A percentile compares a stretch with the other conserved stretches of the same genome.
Evolutionary conservation across 2,888 invertebrate genomes (phyloP).

Genomic region (Polymixis flavicincta): DNA sequence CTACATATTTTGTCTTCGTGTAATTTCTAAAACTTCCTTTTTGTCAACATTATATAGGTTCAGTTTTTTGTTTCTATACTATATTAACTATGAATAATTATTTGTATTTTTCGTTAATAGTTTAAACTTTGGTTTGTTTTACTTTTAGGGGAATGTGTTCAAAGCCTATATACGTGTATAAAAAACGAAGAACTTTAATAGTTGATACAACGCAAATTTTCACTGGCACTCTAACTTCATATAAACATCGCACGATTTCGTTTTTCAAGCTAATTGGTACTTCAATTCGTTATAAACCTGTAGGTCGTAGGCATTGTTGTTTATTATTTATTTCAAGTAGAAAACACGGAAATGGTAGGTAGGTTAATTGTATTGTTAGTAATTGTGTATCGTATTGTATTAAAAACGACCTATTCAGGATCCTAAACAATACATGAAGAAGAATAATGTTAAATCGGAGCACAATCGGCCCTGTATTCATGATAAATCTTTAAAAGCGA

Average conservation of each 20-base stretch:
- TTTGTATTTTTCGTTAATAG: too few species aligned
- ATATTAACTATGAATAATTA: not conserved
- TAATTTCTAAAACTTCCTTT: too few species aligned
- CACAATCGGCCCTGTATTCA: too few species aligned
- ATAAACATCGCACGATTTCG: slow-evolving; percentile 28
- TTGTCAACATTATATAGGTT: not conserved
- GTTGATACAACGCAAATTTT: not conserved
- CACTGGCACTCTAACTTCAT: slow-evolving; percentile 23
- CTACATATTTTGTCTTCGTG: not conserved
- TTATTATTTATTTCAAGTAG: not conserved
- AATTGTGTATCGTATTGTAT: not conserved
- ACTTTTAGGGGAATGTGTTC: not conserved
- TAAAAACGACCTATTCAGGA: not conserved
- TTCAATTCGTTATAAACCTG: slow-evolving; percentile 5
- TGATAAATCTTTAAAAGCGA: not conserved
- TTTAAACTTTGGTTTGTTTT: too few species aligned
- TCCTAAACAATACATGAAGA: not conserved
- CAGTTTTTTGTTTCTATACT: not conserved
- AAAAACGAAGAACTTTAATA: not conserved
- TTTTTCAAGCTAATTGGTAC: not conserved
- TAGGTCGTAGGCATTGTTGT: not conserved
- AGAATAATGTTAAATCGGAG: not conserved
- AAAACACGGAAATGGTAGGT: not conserved
- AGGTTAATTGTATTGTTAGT: not conserved
- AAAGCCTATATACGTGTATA: not conserved